Conservation (phyloP, 1,140 invertebrate species). For the Diorhabda carinulata region DNA sequence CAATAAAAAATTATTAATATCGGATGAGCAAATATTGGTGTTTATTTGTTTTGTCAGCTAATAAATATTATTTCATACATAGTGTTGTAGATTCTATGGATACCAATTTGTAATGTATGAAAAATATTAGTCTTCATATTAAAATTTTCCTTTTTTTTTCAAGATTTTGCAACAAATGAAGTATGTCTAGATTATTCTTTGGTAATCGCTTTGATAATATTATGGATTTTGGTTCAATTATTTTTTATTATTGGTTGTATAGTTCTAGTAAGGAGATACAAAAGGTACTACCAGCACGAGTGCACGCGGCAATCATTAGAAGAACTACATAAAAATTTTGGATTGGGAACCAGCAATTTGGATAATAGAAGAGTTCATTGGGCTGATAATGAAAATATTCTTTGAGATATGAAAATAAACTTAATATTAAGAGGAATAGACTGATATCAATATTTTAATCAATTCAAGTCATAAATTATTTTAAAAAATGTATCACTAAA, state of each 20-base stretch:
- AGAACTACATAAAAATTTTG: conserved; percentile 46
- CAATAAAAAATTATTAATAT: too few species aligned
- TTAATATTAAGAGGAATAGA: too few species aligned
- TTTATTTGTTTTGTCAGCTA: too few species aligned
- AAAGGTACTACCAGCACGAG: conserved; percentile 41
- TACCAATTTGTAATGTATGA: not conserved
- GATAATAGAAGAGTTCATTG: conserved; percentile 43
- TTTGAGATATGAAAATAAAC: conserved; percentile 8
- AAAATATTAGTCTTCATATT: too few species aligned
- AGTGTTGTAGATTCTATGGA: not conserved
- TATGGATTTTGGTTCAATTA: conserved; percentile 43
- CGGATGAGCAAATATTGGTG: too few species aligned
- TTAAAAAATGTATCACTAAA: too few species aligned
- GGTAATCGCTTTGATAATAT: conserved; percentile 40
- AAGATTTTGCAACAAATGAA: conserved; percentile 42
- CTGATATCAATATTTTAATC: too few species aligned
- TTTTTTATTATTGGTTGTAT: conserved; percentile 39
- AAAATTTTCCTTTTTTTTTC: conserved; percentile 19
- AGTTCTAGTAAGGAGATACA: conserved; percentile 40
- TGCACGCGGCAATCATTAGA: conserved; percentile 39
- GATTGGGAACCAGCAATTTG: conserved; percentile 42
- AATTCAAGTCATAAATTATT: too few species aligned
- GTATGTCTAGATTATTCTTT: conserved; percentile 45
- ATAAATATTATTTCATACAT: not conserved
- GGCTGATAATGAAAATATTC: conserved; percentile 39